A percentile compares a stretch with the other conserved stretches of the same genome.
Conservation (phyloP, 2,113 vertebrate genomes). For the Pelusios castaneus region DNA sequence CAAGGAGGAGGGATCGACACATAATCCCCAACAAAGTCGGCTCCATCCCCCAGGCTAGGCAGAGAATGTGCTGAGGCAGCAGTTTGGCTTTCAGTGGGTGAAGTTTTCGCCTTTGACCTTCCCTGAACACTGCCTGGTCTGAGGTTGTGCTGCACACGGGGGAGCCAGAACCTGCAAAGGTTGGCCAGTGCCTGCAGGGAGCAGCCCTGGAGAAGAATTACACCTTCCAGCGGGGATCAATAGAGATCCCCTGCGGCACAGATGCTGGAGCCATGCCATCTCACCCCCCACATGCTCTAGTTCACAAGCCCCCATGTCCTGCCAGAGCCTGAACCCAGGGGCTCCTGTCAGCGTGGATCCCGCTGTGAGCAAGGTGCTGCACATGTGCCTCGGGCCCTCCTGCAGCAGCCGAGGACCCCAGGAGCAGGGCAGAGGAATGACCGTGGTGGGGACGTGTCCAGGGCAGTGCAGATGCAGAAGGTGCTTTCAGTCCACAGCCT, state of each 20-base stretch:
- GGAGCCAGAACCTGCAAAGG: background rate
- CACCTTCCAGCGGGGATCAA: background rate
- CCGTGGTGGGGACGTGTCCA: too few relatives aligned
- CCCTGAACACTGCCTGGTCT: background rate
- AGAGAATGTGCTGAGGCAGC: slow-evolving; percentile 73
- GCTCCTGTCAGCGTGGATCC: too few relatives aligned
- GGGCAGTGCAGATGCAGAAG: too few relatives aligned
- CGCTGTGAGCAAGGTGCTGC: too few relatives aligned
- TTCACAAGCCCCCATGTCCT: background rate
- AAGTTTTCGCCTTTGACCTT: slow-evolving; percentile 59
- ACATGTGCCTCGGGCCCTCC: too few relatives aligned
- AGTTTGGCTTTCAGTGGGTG: background rate
- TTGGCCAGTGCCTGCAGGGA: too few relatives aligned
- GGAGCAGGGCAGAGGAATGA: too few relatives aligned
- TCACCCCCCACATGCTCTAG: too few relatives aligned
- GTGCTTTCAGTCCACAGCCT: too few relatives aligned
- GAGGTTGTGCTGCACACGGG: background rate
- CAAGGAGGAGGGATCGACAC: background rate
- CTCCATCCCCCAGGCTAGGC: slow-evolving; percentile 53
- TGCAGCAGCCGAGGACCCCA: too few relatives aligned
- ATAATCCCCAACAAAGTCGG: slow-evolving; percentile 53
- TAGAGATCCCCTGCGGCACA: background rate
- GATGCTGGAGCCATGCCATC: background rate
- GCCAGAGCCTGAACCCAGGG: too few relatives aligned
- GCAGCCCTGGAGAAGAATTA: rapidly evolving